Percentiles rank a stretch among this genome's conserved stretches.
Conservation (phyloP, 2,797 vertebrate genomes). For the Rhinogobio ventralis region DNA sequence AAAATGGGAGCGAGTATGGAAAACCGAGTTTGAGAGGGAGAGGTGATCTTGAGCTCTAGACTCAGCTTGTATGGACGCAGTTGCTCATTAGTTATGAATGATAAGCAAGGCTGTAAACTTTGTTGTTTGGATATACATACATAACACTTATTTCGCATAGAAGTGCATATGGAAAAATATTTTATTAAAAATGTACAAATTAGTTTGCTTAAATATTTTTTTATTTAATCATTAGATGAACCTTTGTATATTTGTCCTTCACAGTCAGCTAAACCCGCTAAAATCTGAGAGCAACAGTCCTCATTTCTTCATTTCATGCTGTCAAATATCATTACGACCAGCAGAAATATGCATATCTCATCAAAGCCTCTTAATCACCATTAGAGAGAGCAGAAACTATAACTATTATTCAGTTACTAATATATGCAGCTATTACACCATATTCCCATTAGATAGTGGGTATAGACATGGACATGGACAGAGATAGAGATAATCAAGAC, state of each 20-base stretch:
- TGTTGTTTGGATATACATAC: background rate
- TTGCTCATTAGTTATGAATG: conserved; percentile 29
- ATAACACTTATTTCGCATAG: background rate
- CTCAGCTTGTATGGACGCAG: background rate
- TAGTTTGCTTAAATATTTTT: background rate
- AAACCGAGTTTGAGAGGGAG: conserved; percentile 78
- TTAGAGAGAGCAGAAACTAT: conserved; percentile 24
- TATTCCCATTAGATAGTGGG: background rate
- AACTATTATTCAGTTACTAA: conserved; percentile 30
- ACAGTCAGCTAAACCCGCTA: background rate
- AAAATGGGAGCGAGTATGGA: conserved; percentile 74
- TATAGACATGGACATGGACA: conserved; percentile 11
- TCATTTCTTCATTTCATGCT: conserved; percentile 16
- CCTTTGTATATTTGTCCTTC: background rate
- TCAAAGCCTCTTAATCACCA: conserved; percentile 1
- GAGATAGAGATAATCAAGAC: conserved; percentile 26
- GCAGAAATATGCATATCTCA: conserved; percentile 11
- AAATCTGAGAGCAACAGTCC: background rate
- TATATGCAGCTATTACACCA: conserved; percentile 5
- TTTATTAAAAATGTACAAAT: background rate
- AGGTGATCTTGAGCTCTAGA: conserved; percentile 62
- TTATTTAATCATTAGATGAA: background rate
- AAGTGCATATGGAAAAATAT: background rate
- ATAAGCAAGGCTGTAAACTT: background rate
- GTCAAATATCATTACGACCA: conserved; percentile 10